phyloP scores from a whole-genome alignment of 2,797 vertebrate species.

The Brachymystax lenok region DNA sequence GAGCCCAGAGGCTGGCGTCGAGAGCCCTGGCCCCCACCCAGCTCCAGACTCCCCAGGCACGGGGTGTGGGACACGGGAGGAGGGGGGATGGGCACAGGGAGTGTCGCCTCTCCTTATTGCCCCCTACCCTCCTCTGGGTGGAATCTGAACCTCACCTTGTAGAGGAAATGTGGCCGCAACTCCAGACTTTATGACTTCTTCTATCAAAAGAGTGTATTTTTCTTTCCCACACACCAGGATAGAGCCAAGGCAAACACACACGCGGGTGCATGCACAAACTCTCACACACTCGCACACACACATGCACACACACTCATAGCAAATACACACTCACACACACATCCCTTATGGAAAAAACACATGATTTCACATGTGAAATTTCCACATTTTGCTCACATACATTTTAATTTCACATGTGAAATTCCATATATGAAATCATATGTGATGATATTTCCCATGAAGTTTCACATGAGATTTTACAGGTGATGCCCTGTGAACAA shows the following conservation, averaged over 20 bases:
- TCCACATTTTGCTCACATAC: background rate
- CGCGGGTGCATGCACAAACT: slow-evolving; percentile 33
- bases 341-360: no score
- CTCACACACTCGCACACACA: slow-evolving; percentile 27
- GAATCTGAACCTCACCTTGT: slow-evolving; percentile 86
- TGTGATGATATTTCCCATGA: no score
- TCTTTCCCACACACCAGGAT: slow-evolving; percentile 56
- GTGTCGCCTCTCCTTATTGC: slow-evolving; percentile 46
- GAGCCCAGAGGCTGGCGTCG: slow-evolving; percentile 90
- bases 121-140: slow-evolving; percentile 66
- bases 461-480: no score
- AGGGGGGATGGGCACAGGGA: slow-evolving; percentile 38
- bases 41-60: slow-evolving; percentile 81
- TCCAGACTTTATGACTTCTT: slow-evolving; percentile 84
- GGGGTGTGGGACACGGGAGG: slow-evolving; percentile 67
- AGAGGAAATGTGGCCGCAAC: slow-evolving; percentile 88
- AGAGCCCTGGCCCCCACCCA: slow-evolving; percentile 85
- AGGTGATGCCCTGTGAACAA: no score
- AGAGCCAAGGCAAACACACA: slow-evolving; percentile 35
- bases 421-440: no score
- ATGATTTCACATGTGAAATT: no score
- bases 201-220: slow-evolving; percentile 78
- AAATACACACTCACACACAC: background rate
- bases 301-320: background rate
- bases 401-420: background rate